Conservation (phyloP, 1,140 invertebrate species). For the Phthorimaea operculella region DNA sequence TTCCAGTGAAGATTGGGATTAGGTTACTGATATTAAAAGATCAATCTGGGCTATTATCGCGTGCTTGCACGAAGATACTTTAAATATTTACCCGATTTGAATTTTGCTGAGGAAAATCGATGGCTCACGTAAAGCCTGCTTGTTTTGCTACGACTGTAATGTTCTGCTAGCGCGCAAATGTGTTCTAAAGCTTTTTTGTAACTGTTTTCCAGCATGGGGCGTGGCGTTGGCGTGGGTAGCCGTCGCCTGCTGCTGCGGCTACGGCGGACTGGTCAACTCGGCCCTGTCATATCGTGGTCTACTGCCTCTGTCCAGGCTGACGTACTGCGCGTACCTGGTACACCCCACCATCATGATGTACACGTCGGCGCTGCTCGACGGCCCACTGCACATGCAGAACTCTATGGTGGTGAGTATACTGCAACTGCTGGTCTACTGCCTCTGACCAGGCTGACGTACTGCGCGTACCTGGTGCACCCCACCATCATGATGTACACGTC, state of each 20-base stretch:
- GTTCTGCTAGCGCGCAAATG: too few relatives aligned
- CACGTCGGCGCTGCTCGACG: slow-evolving; percentile 80
- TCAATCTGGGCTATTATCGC: too few relatives aligned
- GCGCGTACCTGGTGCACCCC: slow-evolving; percentile 90
- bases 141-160: too few relatives aligned
- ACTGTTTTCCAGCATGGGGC: slow-evolving; percentile 72
- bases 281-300: slow-evolving; percentile 83
- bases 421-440: slow-evolving; percentile 74
- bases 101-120: too few relatives aligned
- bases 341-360: slow-evolving; percentile 88
- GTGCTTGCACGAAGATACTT: too few relatives aligned
- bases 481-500: slow-evolving; percentile 83
- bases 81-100: too few relatives aligned
- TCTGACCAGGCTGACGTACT: slow-evolving; percentile 88
- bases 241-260: slow-evolving; percentile 80
- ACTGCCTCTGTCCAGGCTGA: slow-evolving; percentile 87
- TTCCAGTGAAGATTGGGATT: too few relatives aligned
- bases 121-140: too few relatives aligned
- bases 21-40: too few relatives aligned
- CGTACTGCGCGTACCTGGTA: slow-evolving; percentile 91
- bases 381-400: slow-evolving; percentile 80
- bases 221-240: slow-evolving; percentile 83
- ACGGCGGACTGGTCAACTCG: slow-evolving; percentile 78
- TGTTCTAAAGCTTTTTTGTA: too few relatives aligned
- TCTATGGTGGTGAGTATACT: slow-evolving; percentile 71